A percentile compares a stretch with the other conserved stretches of the same genome.
Evolutionary conservation across 1,140 invertebrate genomes (phyloP).

Genomic region (Drosophila pseudoananassae): DNA sequence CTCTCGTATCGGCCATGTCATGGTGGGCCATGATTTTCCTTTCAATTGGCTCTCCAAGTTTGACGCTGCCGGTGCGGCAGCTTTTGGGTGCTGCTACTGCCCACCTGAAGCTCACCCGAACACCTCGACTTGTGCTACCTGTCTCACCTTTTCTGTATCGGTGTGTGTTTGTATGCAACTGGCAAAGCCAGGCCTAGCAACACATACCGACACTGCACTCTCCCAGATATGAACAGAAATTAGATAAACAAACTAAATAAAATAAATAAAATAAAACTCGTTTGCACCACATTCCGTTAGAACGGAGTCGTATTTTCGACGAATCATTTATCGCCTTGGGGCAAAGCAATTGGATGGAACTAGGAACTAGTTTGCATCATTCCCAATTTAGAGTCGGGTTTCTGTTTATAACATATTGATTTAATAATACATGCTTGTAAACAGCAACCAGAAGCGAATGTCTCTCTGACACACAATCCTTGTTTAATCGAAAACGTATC

Average conservation of each 20-base stretch:
- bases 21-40: slow-evolving; percentile 42
- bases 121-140: slow-evolving; percentile 39
- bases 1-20: slow-evolving; percentile 19
- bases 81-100: not conserved
- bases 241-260: slow-evolving; percentile 50
- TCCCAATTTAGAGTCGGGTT: slow-evolving; percentile 10
- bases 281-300: slow-evolving; percentile 56
- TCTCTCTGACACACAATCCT: not conserved
- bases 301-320: slow-evolving; percentile 22
- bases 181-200: slow-evolving; percentile 15
- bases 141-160: slow-evolving; percentile 39
- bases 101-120: slow-evolving; percentile 10
- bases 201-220: not conserved
- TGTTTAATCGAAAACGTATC: no score
- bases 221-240: slow-evolving; percentile 4
- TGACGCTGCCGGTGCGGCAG: not conserved
- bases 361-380: not conserved
- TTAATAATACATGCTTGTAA: slow-evolving; percentile 1
- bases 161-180: not conserved
- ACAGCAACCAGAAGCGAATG: no score
- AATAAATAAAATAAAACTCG: slow-evolving; percentile 20
- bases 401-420: slow-evolving; percentile 26
- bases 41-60: slow-evolving; percentile 46
- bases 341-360: slow-evolving; percentile 14
- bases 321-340: slow-evolving; percentile 4